Evolutionary conservation across 2,888 invertebrate genomes (phyloP), one percentile per base, ranked within the genome.

Genomic region (Erebia palarica): DNA sequence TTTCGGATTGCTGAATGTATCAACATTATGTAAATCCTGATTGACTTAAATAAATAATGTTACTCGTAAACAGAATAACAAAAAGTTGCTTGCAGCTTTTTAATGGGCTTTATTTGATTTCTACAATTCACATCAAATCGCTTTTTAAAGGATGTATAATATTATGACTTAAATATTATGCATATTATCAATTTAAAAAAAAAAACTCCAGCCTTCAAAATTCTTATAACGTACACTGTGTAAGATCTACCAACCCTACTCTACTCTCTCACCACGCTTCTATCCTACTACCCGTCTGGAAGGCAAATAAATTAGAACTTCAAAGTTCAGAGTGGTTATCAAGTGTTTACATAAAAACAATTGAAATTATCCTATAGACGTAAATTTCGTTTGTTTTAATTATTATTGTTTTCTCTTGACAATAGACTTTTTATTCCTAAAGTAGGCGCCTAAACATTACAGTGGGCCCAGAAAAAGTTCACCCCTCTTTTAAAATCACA

Each of bases 401-500:
- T 73, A 67, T 58, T 68, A 68, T 63, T 68, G 67, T 66, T 71
- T 73, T 66, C 61, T 60, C 49, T 36, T 21, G 10, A 73, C 71
- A 75, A 73, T 64, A 65, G 74, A 59, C 64, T 69, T 69, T 63
- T 63, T 65, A 71, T 75, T 74, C 71, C 70, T 72, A 74, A 69
- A 70, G 74, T 47, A 47, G 47, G 47, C 69, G 71, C 72, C 73
- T 75, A 74, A 73, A 72, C 72, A 77, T 75, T 70, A 65, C 65
- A 65, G 72, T 69, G 73, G 71, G 69, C 69, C 65, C 71, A 70
- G 71, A 73, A 74, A 73, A 76, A 74, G 65, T 75, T 73, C 72
- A 64, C 57, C 57, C 71, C 72, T 72, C 73, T 71, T 69, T 75
- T 69, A 70, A 75, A 74, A 75, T 75, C 65, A 70, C 67, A 69